A percentile compares a stretch with the other conserved stretches of the same genome.
Evolutionary conservation across 1,140 invertebrate genomes (phyloP).

Genomic region (Kradibia gibbosae): DNA sequence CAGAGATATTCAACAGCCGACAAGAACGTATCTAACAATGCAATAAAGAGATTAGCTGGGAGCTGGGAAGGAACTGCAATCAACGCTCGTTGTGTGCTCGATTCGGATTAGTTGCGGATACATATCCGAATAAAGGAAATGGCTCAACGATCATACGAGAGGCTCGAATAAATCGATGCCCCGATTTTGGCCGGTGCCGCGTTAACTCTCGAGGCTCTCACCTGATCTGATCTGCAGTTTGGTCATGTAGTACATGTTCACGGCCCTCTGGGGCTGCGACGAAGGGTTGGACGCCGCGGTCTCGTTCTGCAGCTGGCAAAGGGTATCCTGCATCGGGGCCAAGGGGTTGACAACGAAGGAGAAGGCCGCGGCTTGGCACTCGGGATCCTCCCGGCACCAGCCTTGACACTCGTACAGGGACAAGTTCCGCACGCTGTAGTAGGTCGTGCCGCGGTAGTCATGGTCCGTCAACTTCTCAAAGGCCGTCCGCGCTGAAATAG

Average conservation of each 20-base stretch:
- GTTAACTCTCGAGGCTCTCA: slow-evolving; percentile 54
- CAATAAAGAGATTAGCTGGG: too few relatives aligned
- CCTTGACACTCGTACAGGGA: slow-evolving; percentile 95
- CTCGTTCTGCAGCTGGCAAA: slow-evolving; percentile 93
- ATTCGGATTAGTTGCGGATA: too few relatives aligned
- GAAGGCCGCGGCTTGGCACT: slow-evolving; percentile 92
- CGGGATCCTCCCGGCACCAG: slow-evolving; percentile 92
- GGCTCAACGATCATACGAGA: too few relatives aligned
- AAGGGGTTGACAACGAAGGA: slow-evolving; percentile 93
- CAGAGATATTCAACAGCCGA: too few relatives aligned
- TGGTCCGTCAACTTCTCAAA: slow-evolving; percentile 95
- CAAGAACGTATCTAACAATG: too few relatives aligned
- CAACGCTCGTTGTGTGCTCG: too few relatives aligned
- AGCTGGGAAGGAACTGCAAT: too few relatives aligned
- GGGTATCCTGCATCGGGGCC: slow-evolving; percentile 91
- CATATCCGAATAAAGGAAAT: too few relatives aligned
- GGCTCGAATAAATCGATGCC: not conserved
- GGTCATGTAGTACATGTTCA: slow-evolving; percentile 96
- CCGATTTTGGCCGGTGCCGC: not conserved
- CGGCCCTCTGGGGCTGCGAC: slow-evolving; percentile 84
- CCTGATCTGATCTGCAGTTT: slow-evolving; percentile 91
- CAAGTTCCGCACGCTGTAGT: slow-evolving; percentile 93
- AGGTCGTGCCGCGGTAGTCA: slow-evolving; percentile 91
- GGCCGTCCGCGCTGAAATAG: slow-evolving; percentile 81
- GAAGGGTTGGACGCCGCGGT: slow-evolving; percentile 90